These are phyloP conservation scores for Xerus inauris DNA, from an alignment of 2,113 vertebrate genomes.

Conservation along the genomic window DNA sequence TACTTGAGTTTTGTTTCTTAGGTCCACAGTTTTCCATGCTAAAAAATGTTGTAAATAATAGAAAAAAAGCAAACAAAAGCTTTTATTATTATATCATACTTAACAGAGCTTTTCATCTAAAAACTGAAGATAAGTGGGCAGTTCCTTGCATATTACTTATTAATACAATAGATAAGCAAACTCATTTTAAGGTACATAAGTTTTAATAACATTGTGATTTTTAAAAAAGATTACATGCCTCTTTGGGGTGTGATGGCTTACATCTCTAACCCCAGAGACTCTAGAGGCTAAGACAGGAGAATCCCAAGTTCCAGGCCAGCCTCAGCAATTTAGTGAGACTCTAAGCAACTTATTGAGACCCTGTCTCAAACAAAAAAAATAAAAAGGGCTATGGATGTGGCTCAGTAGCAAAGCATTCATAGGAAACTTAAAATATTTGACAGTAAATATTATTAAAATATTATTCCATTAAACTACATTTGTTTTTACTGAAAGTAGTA, in stretches of 20 bases:
- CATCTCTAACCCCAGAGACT: too few species aligned
- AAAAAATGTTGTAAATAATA: background rate
- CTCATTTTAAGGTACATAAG: background rate
- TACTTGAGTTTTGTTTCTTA: background rate
- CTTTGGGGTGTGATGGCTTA: too few species aligned
- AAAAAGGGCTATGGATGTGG: background rate
- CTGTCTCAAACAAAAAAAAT: background rate
- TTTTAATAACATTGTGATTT: background rate
- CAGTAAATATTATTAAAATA: too few species aligned
- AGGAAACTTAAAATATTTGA: background rate
- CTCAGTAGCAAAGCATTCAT: background rate
- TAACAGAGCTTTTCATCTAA: background rate
- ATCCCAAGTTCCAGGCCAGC: too few species aligned
- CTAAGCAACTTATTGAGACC: too few species aligned
- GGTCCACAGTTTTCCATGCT: background rate
- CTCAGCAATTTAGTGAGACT: too few species aligned
- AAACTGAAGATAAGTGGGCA: background rate
- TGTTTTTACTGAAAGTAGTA: background rate
- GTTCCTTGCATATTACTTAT: background rate
- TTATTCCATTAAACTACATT: background rate
- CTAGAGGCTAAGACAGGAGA: too few species aligned
- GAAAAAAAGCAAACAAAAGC: background rate
- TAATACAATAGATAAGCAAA: background rate
- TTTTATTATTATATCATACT: background rate
- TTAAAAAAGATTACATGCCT: background rate